Base-by-base conservation (phyloP, 1,140 invertebrate species). In the Sycobia sp. region DNA sequence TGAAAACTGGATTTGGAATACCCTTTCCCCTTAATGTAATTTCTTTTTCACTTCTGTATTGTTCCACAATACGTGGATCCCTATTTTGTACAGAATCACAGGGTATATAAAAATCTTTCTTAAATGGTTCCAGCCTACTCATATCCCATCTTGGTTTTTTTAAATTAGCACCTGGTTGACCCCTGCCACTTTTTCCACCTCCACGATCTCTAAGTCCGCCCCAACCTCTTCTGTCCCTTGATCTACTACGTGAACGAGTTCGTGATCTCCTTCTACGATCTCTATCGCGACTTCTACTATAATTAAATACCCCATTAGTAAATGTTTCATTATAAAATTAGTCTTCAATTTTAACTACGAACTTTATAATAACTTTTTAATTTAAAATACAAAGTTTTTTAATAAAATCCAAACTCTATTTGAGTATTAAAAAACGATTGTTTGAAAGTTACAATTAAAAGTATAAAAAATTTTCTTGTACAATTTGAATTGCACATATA, bases 81-180 rank as follows among this genome's bases (percentile, higher is more conserved):
- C 90, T 82, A 66, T 86, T 88, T 63, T 88, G 80, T 25, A 95
- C 91, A 54, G 86, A 84, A 4, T 87, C 84, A 74, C 90, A 89
- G 46, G 94, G 93, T 65, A 89, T 80, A 76, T 97, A 97, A 75
- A 97, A 97, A 73, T 96, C 92, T 83, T 97, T 97, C 73, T 94
- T 91, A 80, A 97, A 96, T 7, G 92, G 90, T 59, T 90, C 89
- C 5, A 97, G 79, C 62, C 89, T 85, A 50, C 84, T 88, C 32
- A 90, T 70, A 73, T 93, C 91, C 92, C 93, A 95, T 62, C 89
- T 84, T 14, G 92, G 90, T 74, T 92, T 93, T 5, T 91, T 82
- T n/a, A 95, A 78, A 67, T 85, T 87, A 13, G 89, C 89, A 13
- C 92, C 89, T 14, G 90, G 84, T 66, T 87, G 86, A 34, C 74